Base-by-base conservation (phyloP, 2,797 vertebrate genomes). In the Silurus lanzhouensis region DNA sequence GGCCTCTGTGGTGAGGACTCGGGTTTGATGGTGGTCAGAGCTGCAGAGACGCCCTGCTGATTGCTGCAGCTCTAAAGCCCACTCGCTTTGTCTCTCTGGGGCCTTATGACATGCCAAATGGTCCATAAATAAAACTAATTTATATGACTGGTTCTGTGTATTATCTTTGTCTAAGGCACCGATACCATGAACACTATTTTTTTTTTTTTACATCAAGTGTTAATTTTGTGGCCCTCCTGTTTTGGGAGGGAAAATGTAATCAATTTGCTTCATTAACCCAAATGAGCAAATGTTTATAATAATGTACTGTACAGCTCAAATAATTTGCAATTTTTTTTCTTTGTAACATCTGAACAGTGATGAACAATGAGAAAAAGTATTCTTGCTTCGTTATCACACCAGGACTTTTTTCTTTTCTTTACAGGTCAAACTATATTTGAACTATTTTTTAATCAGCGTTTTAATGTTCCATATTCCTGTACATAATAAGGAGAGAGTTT, bases 21-120 rank as follows among this genome's bases (percentile, higher is more conserved):
- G 81, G 84, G 77, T 71, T 78, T 78, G 77, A 57, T 85, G 82
- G 83, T 86, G 87, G 90, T 91, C 88, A 83, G 80, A 78, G 81
- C 85, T 67, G 70, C 55, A 74, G 60, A 64, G 70, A 72, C 82
- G 83, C 76, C 76, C 76, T 79, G 52, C 82, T 66, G 76, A 80
- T 10, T 64, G 10, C 76, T 86, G 86, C 15, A n/a, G 86, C 82
- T 78, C 83, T 64, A 27, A 76, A 82, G 74, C 57, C 46, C 81
- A 58, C 85, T 82, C 71, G 64, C 72, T 57, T 75, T 58, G 48
- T n/a, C 82, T 78, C 83, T 82, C 83, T 76, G 83, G 80, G 81
- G 75, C 7, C 71, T 83, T 74, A 75, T 83, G 70, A 83, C 58
- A 64, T 20, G 61, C 83, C 83, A 84, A 76, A 81, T 44, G 20